Evolutionary conservation across 2,113 vertebrate species (phyloP), one percentile per base, ranked within the genome.

Genomic region (Amphiprion ocellaris): DNA sequence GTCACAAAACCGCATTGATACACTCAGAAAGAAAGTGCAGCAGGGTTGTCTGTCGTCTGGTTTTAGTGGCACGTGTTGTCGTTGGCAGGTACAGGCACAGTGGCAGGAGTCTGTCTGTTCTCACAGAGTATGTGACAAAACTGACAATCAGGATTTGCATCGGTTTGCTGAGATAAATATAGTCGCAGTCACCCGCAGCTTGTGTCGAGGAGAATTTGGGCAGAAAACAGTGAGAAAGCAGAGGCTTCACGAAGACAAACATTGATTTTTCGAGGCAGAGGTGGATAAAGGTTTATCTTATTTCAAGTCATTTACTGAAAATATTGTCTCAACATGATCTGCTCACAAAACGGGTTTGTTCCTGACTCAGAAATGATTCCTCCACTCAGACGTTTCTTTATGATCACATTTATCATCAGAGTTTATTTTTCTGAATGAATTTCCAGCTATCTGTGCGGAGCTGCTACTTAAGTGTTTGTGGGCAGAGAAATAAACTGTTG

Each of bases 101-200:
- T 14, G 21, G 62, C 33, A 56, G 61, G 62, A 68, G 68, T 75
- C 19, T 55, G 30, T 47, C n/a, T 64, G 10, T 11, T 64, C 41
- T 67, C 33, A 4, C 52, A 46, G n/a, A 61, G 41, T 50, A 55
- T 69, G 64, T 81, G 59, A 83, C 68, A 66, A 69, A 66, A 60
- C 47, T 77, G 65, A 83, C 64, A 75, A 68, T 63, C 63, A 23
- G 15, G 19, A 14, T 77, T 33, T 39, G 23, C 60, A 17, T 19
- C 23, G 55, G 41, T 26, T 74, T 12, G 3, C 60, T 7, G 14
- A 58, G 66, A 19, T 52, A 78, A 56, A 70, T 49, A 62, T 19
- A 64, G 30, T n/a, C 4, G 49, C 49, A 9, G 15, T 19, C 47
- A 49, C 47, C 17, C 47, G 10, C 17, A 19, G 47, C 47, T 49